A percentile compares a stretch with the other conserved stretches of the same genome.
phyloP scores from a whole-genome alignment of 2,888 invertebrate genomes.

The Campoplex capitator region DNA sequence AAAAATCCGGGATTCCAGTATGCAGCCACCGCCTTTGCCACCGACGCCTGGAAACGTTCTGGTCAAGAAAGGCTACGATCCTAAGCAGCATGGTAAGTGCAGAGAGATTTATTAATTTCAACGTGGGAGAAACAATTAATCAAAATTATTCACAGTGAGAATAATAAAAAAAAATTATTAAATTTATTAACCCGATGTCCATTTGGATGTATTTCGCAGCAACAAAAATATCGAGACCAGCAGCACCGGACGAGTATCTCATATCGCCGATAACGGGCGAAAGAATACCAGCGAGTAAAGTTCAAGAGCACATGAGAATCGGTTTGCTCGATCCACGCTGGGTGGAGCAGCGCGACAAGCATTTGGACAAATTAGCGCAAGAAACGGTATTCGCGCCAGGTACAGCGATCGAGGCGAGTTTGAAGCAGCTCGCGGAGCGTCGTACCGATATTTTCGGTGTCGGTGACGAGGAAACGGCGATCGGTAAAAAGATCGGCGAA shows the following conservation, averaged over 20 bases:
- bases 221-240: constrained; percentile 87
- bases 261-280: constrained; percentile 99
- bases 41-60: constrained; percentile 96
- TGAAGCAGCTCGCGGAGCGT: constrained; percentile 98
- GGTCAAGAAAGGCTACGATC: constrained; percentile 98
- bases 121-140: neutral
- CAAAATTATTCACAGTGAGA: too few species aligned
- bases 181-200: neutral
- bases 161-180: neutral
- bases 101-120: neutral
- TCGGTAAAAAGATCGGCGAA: constrained; percentile 99
- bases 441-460: constrained; percentile 99
- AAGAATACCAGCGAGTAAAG: constrained; percentile 97
- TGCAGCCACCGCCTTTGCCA: constrained; percentile 90
- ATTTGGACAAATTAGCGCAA: constrained; percentile 96
- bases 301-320: constrained; percentile 99
- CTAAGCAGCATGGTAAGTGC: constrained; percentile 89
- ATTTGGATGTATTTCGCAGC: constrained; percentile 75
- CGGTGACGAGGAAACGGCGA: constrained; percentile 99
- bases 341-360: constrained; percentile 98
- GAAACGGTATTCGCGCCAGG: constrained; percentile 93
- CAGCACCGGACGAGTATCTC: constrained; percentile 93
- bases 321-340: constrained; percentile 98
- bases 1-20: constrained; percentile 84
- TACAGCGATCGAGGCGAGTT: constrained; percentile 96